A percentile compares a stretch with the other conserved stretches of the same genome.
Conservation (phyloP, 2,113 vertebrate genomes). For the Epinephelus moara region DNA sequence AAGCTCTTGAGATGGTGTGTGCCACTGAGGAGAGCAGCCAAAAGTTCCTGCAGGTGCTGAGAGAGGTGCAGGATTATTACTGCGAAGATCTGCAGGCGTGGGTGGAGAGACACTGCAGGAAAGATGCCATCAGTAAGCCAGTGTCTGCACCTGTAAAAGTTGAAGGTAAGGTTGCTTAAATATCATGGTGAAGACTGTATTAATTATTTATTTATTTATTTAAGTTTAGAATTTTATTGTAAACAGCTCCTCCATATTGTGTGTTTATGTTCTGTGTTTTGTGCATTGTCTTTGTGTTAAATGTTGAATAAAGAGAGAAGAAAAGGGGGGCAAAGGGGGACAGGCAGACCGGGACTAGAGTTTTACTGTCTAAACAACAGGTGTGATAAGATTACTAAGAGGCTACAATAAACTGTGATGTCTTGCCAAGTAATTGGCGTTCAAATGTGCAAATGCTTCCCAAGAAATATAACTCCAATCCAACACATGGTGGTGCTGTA, state of each 20-base stretch:
- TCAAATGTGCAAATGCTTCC: too few species aligned
- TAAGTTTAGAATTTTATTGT: not conserved
- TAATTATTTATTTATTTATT: not conserved
- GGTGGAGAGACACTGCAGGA: slow-evolving; percentile 67
- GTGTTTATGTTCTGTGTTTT: too few species aligned
- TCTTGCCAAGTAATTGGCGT: not conserved
- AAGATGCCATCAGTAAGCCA: not conserved
- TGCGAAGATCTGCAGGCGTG: slow-evolving; percentile 75
- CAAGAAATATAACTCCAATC: too few species aligned
- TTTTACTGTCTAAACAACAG: slow-evolving; percentile 2
- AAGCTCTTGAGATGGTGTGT: slow-evolving; percentile 71
- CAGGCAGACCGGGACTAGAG: not conserved
- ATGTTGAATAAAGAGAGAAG: not conserved
- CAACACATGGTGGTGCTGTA: too few species aligned
- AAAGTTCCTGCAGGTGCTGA: slow-evolving; percentile 73
- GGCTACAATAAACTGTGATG: not conserved
- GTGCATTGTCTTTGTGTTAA: too few species aligned
- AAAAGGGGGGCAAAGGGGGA: not conserved
- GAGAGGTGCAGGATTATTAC: slow-evolving; percentile 78
- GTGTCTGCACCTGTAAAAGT: not conserved
- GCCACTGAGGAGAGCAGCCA: slow-evolving; percentile 56
- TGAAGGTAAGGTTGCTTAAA: slow-evolving; percentile 45
- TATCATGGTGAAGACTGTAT: not conserved
- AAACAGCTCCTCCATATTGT: too few species aligned
- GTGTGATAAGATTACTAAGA: slow-evolving; percentile 35